Evolutionary conservation across 2,113 vertebrate genomes (phyloP).

Genomic region (Lepisosteus osseus): DNA sequence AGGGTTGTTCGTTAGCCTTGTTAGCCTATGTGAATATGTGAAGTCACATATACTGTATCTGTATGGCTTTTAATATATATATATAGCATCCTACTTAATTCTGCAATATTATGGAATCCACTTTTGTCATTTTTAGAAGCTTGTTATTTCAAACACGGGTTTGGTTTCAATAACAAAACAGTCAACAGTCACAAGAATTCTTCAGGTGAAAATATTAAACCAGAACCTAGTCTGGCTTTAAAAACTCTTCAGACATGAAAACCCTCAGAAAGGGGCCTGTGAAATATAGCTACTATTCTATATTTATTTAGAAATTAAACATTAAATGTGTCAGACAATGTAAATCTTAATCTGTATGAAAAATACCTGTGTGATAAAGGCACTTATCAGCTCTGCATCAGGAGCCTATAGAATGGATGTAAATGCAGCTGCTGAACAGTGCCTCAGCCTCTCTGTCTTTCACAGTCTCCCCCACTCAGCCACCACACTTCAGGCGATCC

Average conservation of each 20-base stretch:
- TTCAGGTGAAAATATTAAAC: no score
- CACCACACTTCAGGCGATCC: constrained; percentile 71
- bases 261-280: neutral
- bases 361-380: constrained; percentile 71
- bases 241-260: neutral
- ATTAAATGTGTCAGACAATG: constrained; percentile 60
- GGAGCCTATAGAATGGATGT: constrained; percentile 45
- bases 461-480: constrained; percentile 48
- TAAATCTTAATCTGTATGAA: constrained; percentile 73
- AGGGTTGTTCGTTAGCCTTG: no score
- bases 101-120: no score
- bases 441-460: neutral
- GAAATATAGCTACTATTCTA: neutral
- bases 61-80: no score
- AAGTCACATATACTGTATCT: no score
- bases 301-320: constrained; percentile 59
- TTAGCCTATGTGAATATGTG: no score
- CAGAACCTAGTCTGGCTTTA: neutral
- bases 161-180: no score
- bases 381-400: constrained; percentile 67
- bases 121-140: no score
- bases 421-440: constrained; percentile 2
- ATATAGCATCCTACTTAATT: no score
- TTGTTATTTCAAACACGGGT: no score
- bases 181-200: no score